phyloP scores from a whole-genome alignment of 2,888 invertebrate genomes.

The Sisyra nigra region DNA sequence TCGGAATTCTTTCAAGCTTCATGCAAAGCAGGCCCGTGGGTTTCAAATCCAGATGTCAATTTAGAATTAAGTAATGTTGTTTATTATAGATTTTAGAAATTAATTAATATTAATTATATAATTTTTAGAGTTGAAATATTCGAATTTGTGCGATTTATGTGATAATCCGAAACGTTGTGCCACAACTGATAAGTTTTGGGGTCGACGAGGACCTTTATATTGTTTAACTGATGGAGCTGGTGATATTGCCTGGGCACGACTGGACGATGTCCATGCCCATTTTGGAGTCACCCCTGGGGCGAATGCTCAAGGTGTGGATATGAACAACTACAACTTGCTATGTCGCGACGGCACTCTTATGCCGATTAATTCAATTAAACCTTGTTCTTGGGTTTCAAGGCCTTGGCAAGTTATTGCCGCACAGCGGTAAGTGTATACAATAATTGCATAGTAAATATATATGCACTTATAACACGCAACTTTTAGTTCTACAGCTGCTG shows the following conservation, averaged over 20 bases:
- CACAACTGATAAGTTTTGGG: slow-evolving; percentile 62
- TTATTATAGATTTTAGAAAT: slow-evolving; percentile 1
- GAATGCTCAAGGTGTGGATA: slow-evolving; percentile 21
- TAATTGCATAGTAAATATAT: not conserved
- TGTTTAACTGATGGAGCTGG: slow-evolving; percentile 67
- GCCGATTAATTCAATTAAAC: slow-evolving; percentile 34
- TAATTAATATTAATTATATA: slow-evolving; percentile 4
- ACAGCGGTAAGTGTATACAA: slow-evolving; percentile 30
- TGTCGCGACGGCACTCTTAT: slow-evolving; percentile 60
- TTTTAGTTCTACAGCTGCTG: slow-evolving; percentile 29
- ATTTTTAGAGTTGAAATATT: slow-evolving; percentile 40
- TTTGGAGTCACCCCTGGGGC: slow-evolving; percentile 38
- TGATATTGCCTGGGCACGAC: slow-evolving; percentile 67
- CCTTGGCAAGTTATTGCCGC: slow-evolving; percentile 65
- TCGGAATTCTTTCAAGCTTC: slow-evolving; percentile 60
- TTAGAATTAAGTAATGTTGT: slow-evolving; percentile 43
- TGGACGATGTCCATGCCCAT: slow-evolving; percentile 47
- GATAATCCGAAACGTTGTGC: slow-evolving; percentile 42
- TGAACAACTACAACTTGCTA: slow-evolving; percentile 46
- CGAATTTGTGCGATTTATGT: slow-evolving; percentile 58
- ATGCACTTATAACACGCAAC: not conserved
- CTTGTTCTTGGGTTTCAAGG: slow-evolving; percentile 63
- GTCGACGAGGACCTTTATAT: slow-evolving; percentile 60
- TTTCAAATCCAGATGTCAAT: slow-evolving; percentile 46
- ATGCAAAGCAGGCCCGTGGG: slow-evolving; percentile 80